Base-by-base conservation (phyloP, 2,888 invertebrate species). In the Frankliniella intonsa region DNA sequence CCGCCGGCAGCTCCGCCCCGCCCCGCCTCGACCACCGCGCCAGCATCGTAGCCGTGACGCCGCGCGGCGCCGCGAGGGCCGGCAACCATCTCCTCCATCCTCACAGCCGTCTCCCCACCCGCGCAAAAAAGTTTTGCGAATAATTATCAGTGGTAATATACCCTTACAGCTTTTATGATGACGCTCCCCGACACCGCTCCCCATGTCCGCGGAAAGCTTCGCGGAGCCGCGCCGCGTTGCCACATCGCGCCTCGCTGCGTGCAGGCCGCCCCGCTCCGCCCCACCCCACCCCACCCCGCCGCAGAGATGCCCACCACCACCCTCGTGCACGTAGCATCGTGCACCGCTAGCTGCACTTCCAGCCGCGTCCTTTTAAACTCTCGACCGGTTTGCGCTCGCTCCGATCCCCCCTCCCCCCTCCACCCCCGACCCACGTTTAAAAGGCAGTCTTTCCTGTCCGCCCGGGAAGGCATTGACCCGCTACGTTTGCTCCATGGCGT, bases 281-380 rank as follows among this genome's bases (percentile, higher is more conserved):
- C 17, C 62, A 7, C 14, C 62, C 11, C 14, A 7, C 62, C 62
- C 62, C 62, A 7, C 14, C 17, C 14, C 62, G 62, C 62, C 62
- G 62, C 38, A 38, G 38, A 38, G 38, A 38, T 38, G 38, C 38
- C 38, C 38, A 3, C 38, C 38, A 38, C 38, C 38, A 38, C 38
- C 38, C 38, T 5, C 38, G 38, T 38, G 38, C 38, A 38, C 38
- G 3, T 38, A 2, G 38, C n/a, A n/a, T n/a, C n/a, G n/a, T n/a
- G n/a, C n/a, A n/a, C n/a, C n/a, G n/a, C n/a, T n/a, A n/a, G 55
- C 11, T 55, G 69, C 69, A 22, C 69, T 12, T 8, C 69, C 9
- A 69, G 69, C 25, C 22, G 22, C n/a, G 69, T 22, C 69, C 69
- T 22, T 76, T 76, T 76, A 76, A 69, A 76, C 69, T 76, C 69